phyloP scores from a whole-genome alignment of 2,113 vertebrate species.

The Coturnix japonica region DNA sequence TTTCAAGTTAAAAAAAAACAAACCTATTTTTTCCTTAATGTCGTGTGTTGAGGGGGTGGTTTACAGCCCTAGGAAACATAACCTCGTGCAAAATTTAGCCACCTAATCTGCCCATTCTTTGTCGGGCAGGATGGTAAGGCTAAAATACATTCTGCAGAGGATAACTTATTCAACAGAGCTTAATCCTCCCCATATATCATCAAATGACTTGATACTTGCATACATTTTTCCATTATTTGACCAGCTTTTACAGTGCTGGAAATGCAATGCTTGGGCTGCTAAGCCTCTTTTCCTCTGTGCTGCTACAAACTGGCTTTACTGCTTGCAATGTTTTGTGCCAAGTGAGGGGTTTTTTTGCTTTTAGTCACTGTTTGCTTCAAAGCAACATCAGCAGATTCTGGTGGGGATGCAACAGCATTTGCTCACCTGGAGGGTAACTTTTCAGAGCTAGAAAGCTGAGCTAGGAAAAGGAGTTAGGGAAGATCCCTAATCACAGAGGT shows the following conservation, averaged over 20 bases:
- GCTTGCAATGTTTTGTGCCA: background rate
- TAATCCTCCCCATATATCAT: constrained; percentile 46
- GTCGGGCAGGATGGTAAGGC: background rate
- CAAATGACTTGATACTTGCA: background rate
- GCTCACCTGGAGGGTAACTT: background rate
- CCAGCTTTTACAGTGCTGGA: background rate
- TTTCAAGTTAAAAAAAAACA: background rate
- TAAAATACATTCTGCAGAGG: constrained; percentile 14
- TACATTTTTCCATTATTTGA: constrained; percentile 39
- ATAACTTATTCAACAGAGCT: constrained; percentile 11
- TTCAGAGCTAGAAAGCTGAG: background rate
- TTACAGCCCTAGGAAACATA: background rate
- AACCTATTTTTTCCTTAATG: background rate
- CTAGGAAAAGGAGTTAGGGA: background rate
- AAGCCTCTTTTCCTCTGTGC: constrained; percentile 11
- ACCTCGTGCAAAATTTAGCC: background rate
- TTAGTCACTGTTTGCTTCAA: background rate
- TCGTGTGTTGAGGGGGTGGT: background rate
- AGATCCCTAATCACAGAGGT: background rate
- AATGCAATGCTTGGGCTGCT: background rate
- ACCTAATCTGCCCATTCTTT: constrained; percentile 22
- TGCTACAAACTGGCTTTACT: background rate
- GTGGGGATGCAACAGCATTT: background rate
- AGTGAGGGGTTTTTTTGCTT: background rate
- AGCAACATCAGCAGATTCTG: background rate